Base-by-base conservation (phyloP, 2,888 invertebrate genomes). In the Melanchra persicariae region DNA sequence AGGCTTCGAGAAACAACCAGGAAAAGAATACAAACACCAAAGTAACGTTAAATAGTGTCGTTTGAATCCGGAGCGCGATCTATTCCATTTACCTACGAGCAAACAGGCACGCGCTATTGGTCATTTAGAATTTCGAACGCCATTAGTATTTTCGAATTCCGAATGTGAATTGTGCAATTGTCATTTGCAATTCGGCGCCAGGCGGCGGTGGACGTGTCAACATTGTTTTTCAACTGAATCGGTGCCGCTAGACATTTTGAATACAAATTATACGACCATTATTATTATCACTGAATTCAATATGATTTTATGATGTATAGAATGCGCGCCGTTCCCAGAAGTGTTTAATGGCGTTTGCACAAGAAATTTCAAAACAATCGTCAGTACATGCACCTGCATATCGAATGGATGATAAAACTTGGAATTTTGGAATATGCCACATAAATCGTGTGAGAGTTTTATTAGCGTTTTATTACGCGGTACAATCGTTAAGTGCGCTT, bases 121-220 rank as follows among this genome's bases (percentile, higher is more conserved):
- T 85, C 85, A 88, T 90, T 89, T 90, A 87, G 87, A 90, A 91
- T 92, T 93, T 93, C 87, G 91, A 91, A 91, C 89, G 87, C 90
- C 90, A 91, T 90, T 90, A 88, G 86, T 87, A 87, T 91, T 91
- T 93, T 92, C 88, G 88, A 92, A 94, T 93, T 92, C 90, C 81
- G 91, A 92, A 92, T 91, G 91, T 90, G 89, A 90, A 91, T 90
- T 91, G 90, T 91, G 91, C 92, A 92, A 93, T 90, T 90, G 91
- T 89, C 90, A 92, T 93, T 94, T 92, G 91, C 92, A 90, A 92
- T 92, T 92, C 91, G 94, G 94, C 94, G 94, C 94, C 93, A 90
- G 87, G 87, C 90, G 83, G 87, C 89, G 87, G 90, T 86, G 88
- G 91, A 92, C 91, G 91, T 93, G 93, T 92, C 92, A 91, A 91